Evolutionary conservation across 2,797 vertebrate species (phyloP), one percentile per base, ranked within the genome.

Genomic region (Nyctalus aviator): DNA sequence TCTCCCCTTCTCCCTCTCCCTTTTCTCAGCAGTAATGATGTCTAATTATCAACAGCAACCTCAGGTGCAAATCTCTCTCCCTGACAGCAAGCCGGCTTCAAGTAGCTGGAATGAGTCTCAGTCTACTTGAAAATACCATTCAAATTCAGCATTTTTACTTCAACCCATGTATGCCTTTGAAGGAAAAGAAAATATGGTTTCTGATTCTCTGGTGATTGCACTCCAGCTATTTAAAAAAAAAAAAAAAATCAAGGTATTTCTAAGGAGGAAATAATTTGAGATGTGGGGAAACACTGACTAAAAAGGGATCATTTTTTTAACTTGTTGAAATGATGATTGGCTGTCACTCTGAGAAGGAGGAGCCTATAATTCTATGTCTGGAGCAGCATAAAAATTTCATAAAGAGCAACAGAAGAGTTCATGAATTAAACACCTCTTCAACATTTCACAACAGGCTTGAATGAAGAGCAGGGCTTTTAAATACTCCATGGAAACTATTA

Each of bases 11-110:
- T 98, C 97, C 98, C 97, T 97, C 97, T 98, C 97, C 97, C 97
- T 98, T 98, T 98, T 98, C 86, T 78, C 97, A 98, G 97, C 96
- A 97, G 98, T 98, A 98, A 98, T 98, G 98, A 98, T 98, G 98
- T 98, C 98, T 98, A 98, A 99, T 99, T 98, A 98, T 97, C 98
- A 98, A 98, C 98, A 98, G 98, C 98, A 98, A 97, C 97, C 97
- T 97, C 98, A 98, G 97, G 97, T 98, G 95, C 96, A 98, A 97
- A 98, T 97, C 96, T 97, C 96, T 97, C 96, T 97, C 96, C 90
- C 91, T 97, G 96, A 98, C 97, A 98, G 97, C 95, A 98, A 97
- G 95, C 97, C 92, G 98, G 95, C 95, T 97, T 98, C 97, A 93
- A 97, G 94, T 53, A 98, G 92, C 72, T 68, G 97, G 92, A 97